These are phyloP conservation scores for Seriola rivoliana DNA, from an alignment of 2,113 vertebrate species.

Conservation along the genomic window DNA sequence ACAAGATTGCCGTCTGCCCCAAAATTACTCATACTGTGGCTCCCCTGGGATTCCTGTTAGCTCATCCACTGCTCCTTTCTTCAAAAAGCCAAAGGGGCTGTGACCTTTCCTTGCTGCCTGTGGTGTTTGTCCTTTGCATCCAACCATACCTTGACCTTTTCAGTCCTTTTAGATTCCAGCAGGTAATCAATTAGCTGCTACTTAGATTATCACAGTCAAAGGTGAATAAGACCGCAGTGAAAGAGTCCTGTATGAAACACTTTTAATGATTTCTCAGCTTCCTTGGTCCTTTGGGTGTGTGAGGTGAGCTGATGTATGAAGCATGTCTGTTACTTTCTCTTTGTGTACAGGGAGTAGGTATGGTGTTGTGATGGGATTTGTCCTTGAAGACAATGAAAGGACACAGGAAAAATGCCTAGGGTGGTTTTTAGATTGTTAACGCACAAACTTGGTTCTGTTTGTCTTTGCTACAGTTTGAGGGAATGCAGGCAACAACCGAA, in stretches of 20 bases:
- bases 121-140: conserved; percentile 82
- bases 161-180: conserved; percentile 77
- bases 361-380: conserved; percentile 43
- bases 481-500: conserved; percentile 1
- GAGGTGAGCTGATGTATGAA: conserved; percentile 37
- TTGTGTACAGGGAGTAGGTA: conserved; percentile 20
- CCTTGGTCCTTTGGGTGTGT: conserved; percentile 22
- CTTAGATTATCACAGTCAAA: conserved; percentile 82
- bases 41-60: conserved; percentile 73
- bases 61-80: conserved; percentile 74
- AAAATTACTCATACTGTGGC: conserved; percentile 79
- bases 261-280: conserved; percentile 74
- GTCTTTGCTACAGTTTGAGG: conserved; percentile 2
- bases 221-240: conserved; percentile 62
- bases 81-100: conserved; percentile 72
- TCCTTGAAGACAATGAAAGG: conserved; percentile 69
- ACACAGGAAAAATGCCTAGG: conserved; percentile 23
- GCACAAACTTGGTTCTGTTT: conserved; percentile 8
- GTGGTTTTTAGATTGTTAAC: conserved; percentile 37
- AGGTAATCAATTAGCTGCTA: conserved; percentile 86
- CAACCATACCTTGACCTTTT: conserved; percentile 85
- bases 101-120: conserved; percentile 80
- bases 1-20: conserved; percentile 77
- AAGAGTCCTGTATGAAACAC: conserved; percentile 68
- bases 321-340: conserved; percentile 27